These are phyloP conservation scores for Clamator glandarius DNA, from an alignment of 2,797 vertebrate genomes.

Conservation along the genomic window DNA sequence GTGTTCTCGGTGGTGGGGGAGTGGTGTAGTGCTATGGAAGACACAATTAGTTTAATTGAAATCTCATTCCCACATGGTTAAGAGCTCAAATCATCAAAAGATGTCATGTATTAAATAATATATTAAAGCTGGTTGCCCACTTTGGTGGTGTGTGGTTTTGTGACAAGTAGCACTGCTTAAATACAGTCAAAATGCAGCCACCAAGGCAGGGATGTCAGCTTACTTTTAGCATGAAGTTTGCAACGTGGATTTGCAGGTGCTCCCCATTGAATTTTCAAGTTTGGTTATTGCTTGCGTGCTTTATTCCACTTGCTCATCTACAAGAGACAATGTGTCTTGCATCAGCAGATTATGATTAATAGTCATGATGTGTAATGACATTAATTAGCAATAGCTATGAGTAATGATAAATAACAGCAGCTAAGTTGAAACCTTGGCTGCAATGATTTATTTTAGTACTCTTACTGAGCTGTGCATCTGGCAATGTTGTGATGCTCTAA, in stretches of 20 bases:
- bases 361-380: constrained; percentile 40
- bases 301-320: neutral
- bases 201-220: neutral
- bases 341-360: constrained; percentile 61
- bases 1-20: neutral
- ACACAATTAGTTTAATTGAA: neutral
- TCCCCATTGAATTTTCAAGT: neutral
- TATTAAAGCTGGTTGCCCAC: neutral
- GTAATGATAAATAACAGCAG: constrained; percentile 59
- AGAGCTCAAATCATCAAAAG: neutral
- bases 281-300: neutral
- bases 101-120: neutral
- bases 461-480: neutral
- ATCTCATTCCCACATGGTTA: neutral
- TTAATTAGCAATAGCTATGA: constrained; percentile 59
- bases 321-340: neutral
- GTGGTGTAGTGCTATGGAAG: neutral
- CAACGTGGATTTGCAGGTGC: fast-evolving
- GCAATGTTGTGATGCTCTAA: neutral
- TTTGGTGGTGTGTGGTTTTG: neutral
- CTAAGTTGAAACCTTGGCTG: constrained; percentile 19
- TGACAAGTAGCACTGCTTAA: neutral
- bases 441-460: constrained; percentile 38
- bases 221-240: neutral
- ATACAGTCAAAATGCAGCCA: neutral